Evolutionary conservation across 2,113 vertebrate genomes (phyloP).

Genomic region (Eulemur macaco): DNA sequence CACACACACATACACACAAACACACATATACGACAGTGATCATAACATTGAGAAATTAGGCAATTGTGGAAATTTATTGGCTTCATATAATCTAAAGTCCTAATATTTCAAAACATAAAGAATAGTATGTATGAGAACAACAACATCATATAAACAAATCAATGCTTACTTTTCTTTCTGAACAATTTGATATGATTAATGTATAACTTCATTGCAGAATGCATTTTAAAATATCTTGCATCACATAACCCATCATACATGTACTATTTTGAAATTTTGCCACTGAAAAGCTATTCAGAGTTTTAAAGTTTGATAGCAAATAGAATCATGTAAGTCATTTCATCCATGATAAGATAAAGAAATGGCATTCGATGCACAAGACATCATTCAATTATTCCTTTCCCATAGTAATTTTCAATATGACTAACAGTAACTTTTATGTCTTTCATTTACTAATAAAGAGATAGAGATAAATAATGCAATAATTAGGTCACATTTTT

Average conservation of each 20-base stretch:
- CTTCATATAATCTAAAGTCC: not conserved
- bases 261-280: not conserved
- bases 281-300: not conserved
- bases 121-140: not conserved
- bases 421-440: not conserved
- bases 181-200: not conserved
- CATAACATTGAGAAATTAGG: not conserved
- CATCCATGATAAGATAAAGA: not conserved
- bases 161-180: not conserved
- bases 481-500: not conserved
- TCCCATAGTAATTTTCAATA: not conserved
- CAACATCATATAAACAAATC: not conserved
- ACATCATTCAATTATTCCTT: not conserved
- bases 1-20: not conserved
- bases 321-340: not conserved
- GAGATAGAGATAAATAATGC: not conserved
- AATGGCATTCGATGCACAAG: not conserved
- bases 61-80: not conserved
- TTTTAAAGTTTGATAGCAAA: not conserved
- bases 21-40: not conserved
- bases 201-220: not conserved
- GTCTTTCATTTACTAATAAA: not conserved
- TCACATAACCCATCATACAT: not conserved
- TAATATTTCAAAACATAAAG: not conserved
- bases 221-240: not conserved